Conservation (phyloP, 2,888 invertebrate species). For the Tenthredo scrophulariae region DNA sequence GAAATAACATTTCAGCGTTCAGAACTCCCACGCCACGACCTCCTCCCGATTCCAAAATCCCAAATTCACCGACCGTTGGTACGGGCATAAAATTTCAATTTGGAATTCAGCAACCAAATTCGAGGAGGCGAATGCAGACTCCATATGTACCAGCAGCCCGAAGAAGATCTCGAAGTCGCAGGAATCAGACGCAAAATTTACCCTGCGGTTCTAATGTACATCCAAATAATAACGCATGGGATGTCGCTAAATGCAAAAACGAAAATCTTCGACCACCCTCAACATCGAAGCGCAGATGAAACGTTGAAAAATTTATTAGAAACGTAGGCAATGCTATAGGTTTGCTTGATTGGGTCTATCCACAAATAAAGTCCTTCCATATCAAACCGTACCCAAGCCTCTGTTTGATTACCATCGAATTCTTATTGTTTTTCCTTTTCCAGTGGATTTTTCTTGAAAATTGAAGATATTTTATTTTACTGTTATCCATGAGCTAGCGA, state of each 20-base stretch:
- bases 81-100: background rate
- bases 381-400: background rate
- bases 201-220: background rate
- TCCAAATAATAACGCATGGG: background rate
- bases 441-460: background rate
- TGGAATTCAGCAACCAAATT: slow-evolving; percentile 15
- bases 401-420: background rate
- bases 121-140: slow-evolving; percentile 8
- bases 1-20: slow-evolving; percentile 8
- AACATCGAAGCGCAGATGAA: slow-evolving; percentile 29
- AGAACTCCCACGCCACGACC: slow-evolving; percentile 13
- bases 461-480: background rate
- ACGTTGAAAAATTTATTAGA: background rate
- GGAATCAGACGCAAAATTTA: background rate
- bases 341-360: background rate
- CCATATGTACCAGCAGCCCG: background rate
- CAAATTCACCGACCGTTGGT: background rate
- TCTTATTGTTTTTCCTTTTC: background rate
- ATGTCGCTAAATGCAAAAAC: background rate
- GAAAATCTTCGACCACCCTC: slow-evolving; percentile 15
- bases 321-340: background rate
- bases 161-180: slow-evolving; percentile 15
- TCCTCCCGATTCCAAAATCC: background rate
- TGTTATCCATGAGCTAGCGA: too few relatives aligned
- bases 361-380: background rate